Evolutionary conservation across 2,888 invertebrate genomes (phyloP).

Genomic region (Aspidiotus rigidus): DNA sequence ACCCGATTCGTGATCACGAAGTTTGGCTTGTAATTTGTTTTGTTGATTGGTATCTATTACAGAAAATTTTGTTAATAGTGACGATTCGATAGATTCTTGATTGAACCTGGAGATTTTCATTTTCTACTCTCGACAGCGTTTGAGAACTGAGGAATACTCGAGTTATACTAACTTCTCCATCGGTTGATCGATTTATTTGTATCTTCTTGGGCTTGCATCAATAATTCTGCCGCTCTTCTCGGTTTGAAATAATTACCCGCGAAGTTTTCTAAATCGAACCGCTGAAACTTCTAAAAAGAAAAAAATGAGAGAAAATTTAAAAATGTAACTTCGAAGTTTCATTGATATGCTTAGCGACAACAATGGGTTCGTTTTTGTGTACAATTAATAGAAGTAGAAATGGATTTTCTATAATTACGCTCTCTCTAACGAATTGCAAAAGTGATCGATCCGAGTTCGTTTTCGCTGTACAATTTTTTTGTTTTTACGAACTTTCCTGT

Average conservation of each 20-base stretch:
- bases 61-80: not conserved
- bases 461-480: no score
- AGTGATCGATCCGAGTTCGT: no score
- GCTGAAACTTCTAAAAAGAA: slow-evolving; percentile 34
- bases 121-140: not conserved
- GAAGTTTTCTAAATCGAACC: slow-evolving; percentile 50
- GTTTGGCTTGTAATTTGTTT: slow-evolving; percentile 19
- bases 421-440: no score
- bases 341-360: not conserved
- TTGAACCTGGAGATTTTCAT: no score
- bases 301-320: not conserved
- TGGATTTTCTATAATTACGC: no score
- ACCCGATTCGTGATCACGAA: slow-evolving; percentile 6
- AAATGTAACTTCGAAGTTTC: not conserved
- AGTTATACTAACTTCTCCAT: slow-evolving; percentile 46
- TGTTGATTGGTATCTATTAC: slow-evolving; percentile 28
- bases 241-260: slow-evolving; percentile 66
- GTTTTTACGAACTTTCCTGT: no score
- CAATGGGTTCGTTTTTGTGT: not conserved
- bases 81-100: no score
- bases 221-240: slow-evolving; percentile 52
- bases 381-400: not conserved
- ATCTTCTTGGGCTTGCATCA: slow-evolving; percentile 49
- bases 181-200: slow-evolving; percentile 48
- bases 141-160: not conserved